Conservation (phyloP, 2,888 invertebrate genomes). For the Diachrysia chrysitis region DNA sequence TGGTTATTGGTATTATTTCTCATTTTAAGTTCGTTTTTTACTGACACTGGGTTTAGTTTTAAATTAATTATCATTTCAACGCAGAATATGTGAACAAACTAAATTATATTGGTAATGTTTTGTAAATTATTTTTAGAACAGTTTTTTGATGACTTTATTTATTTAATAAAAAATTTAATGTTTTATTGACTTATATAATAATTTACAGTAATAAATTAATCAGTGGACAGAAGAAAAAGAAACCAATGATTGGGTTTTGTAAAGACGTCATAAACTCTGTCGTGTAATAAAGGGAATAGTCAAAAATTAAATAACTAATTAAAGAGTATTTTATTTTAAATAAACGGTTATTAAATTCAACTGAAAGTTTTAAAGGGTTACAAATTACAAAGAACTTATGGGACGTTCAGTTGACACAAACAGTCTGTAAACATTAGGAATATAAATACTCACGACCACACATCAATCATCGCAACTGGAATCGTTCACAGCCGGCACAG, state of each 20-base stretch:
- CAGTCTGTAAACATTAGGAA: slow-evolving; percentile 10
- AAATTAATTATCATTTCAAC: too few relatives aligned
- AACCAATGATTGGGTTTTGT: background rate
- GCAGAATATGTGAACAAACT: too few relatives aligned
- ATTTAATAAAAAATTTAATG: too few relatives aligned
- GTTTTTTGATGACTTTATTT: too few relatives aligned
- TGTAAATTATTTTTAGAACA: too few relatives aligned
- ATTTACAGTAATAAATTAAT: too few relatives aligned
- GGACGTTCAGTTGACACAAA: background rate
- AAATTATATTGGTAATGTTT: too few relatives aligned
- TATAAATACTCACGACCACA: slow-evolving; percentile 12
- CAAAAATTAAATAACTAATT: background rate
- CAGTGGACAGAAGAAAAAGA: background rate
- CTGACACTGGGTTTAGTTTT: too few relatives aligned
- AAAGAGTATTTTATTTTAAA: background rate
- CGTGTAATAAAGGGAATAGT: background rate
- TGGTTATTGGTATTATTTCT: background rate
- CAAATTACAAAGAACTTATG: background rate
- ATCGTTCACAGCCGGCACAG: background rate
- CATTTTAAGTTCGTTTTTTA: background rate
- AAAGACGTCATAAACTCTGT: too few relatives aligned
- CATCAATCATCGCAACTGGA: slow-evolving; percentile 30
- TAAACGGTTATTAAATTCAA: background rate
- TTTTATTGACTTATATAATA: too few relatives aligned
- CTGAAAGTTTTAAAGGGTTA: background rate